These are phyloP conservation scores for Exocentrus adspersus DNA, from an alignment of 2,888 invertebrate genomes.

Conservation along the genomic window DNA sequence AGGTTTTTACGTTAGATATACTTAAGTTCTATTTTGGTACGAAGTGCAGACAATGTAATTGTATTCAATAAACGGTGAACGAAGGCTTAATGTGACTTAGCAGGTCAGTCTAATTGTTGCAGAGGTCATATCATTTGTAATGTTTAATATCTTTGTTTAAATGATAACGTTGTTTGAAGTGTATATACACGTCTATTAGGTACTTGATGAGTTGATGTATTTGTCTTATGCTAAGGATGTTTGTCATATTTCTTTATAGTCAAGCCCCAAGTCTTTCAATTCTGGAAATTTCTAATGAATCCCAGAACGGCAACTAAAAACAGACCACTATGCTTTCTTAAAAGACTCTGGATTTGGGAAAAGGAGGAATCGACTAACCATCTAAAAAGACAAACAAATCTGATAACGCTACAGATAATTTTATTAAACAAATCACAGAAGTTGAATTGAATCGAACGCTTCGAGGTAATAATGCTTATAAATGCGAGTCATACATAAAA, in stretches of 20 bases:
- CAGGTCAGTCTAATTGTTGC: conserved; percentile 64
- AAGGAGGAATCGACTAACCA: no score
- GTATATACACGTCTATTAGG: conserved; percentile 51
- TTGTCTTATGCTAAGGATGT: conserved; percentile 40
- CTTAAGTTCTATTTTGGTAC: conserved; percentile 51
- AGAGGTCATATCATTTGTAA: conserved; percentile 65
- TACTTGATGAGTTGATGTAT: no score
- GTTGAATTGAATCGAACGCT: no score
- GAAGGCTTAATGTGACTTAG: conserved; percentile 59
- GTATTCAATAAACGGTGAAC: conserved; percentile 61
- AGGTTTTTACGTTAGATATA: conserved; percentile 27
- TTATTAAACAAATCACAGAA: no score
- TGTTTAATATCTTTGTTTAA: conserved; percentile 63
- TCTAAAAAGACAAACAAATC: no score
- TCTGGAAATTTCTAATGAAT: no score
- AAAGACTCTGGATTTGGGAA: no score
- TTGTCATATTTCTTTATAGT: conserved; percentile 42
- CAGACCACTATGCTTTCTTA: no score
- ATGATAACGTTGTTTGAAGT: conserved; percentile 59
- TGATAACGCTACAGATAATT: no score
- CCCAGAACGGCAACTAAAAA: no score
- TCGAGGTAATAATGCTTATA: no score
- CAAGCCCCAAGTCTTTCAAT: neutral
- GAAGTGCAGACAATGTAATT: conserved; percentile 57
- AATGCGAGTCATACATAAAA: no score